phyloP scores from a whole-genome alignment of 2,113 vertebrate genomes.

The Gadus chalcogrammus region DNA sequence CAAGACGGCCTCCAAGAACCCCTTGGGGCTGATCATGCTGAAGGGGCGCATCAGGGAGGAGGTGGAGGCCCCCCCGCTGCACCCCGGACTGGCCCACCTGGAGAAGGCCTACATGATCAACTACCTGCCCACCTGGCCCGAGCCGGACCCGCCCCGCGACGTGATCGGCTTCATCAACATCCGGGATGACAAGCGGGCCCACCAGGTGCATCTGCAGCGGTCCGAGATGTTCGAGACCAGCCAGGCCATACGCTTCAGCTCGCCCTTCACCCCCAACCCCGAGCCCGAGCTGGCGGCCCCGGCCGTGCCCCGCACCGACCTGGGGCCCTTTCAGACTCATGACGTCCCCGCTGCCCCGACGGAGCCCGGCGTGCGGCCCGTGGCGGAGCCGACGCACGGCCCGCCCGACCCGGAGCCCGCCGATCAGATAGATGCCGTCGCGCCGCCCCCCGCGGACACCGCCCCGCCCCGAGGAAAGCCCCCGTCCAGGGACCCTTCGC shows the following conservation, averaged over 20 bases:
- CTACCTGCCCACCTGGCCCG: constrained; percentile 93
- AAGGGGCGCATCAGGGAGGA: constrained; percentile 53
- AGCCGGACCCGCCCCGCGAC: constrained; percentile 90
- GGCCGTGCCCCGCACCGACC: too few species aligned
- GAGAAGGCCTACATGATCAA: constrained; percentile 90
- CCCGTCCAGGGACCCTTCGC: constrained; percentile 6
- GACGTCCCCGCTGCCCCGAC: constrained; percentile 1
- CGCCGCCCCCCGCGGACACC: constrained; percentile 19
- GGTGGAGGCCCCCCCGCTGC: constrained; percentile 61
- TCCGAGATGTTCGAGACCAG: constrained; percentile 75
- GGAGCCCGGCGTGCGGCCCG: constrained; percentile 8
- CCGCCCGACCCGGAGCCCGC: constrained; percentile 23
- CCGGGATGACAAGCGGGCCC: constrained; percentile 68
- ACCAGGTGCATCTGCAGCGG: constrained; percentile 74
- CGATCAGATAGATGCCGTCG: constrained; percentile 11
- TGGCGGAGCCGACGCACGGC: not conserved
- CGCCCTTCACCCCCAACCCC: constrained; percentile 35
- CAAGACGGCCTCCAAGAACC: constrained; percentile 64
- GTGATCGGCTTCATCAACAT: constrained; percentile 97
- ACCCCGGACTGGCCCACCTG: constrained; percentile 84
- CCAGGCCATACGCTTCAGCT: constrained; percentile 78
- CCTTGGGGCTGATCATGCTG: constrained; percentile 38
- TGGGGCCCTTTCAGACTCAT: constrained; percentile 5
- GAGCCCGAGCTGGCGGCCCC: not conserved
- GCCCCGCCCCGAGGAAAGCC: constrained; percentile 25